Evolutionary conservation across 2,113 vertebrate species (phyloP), one percentile per base, ranked within the genome.

Genomic region (Empidonax alnorum): DNA sequence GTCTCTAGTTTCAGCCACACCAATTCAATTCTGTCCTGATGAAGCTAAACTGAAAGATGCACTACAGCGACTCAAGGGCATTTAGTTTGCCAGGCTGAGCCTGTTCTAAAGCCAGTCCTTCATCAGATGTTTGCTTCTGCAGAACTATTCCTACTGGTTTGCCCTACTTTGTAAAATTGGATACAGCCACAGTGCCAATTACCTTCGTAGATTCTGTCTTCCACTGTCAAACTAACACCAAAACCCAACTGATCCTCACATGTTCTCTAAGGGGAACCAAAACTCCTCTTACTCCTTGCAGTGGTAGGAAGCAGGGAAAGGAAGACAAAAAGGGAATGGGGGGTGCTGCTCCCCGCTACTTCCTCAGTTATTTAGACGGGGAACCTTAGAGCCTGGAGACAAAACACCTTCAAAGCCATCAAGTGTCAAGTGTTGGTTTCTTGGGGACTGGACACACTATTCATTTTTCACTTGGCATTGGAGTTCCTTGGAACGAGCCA

Each of bases 11-110:
- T 44, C 2, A 7, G 41, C 13, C 44, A 72, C 22, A 73, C 1
- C 0, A 68, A 72, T 10, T 63, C 1, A 0, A 2, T 39, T n/a
- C 42, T 67, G 10, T 37, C 27, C 41, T 35, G 14, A n/a, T 16
- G 20, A 56, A 61, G 21, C 23, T 24, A 27, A 82, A 65, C 53
- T 68, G 49, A 56, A 75, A 62, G 35, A 68, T 41, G 31, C 22
- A 37, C 24, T 46, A 33, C 31, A 75, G 37, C 7, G 1, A 28
- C 33, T 39, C 20, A 58, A 74, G 76, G 42, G 7, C 42, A 65
- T 50, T 89, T 33, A 30, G 23, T 30, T 30, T 89, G 84, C 20
- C 31, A 50, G 42, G n/a, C 7, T 31, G 46, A 83, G 41, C 31
- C 35, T 55, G 18, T 3, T 83, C 30, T 22, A 81, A 71, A 77